A percentile compares a stretch with the other conserved stretches of the same genome.
Conservation (phyloP, 2,797 vertebrate genomes). For the Acridotheres tristis region DNA sequence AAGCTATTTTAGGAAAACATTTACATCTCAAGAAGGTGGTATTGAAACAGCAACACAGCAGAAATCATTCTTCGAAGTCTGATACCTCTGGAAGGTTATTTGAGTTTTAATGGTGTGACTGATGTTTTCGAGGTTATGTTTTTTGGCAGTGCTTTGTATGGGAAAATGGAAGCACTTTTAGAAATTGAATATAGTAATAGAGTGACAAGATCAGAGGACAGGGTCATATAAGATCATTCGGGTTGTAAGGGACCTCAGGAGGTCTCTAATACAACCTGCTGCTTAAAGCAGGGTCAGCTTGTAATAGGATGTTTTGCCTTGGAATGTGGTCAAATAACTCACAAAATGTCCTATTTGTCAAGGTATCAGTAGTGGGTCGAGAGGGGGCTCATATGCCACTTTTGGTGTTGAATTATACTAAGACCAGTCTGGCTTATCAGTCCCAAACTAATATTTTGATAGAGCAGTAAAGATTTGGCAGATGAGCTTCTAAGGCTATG, state of each 20-base stretch:
- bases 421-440: background rate
- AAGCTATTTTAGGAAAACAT: background rate
- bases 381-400: background rate
- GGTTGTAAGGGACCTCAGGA: background rate
- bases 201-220: background rate
- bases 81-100: background rate
- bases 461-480: background rate
- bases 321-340: background rate
- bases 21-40: background rate
- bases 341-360: background rate
- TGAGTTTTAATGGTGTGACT: background rate
- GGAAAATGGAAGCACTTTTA: background rate
- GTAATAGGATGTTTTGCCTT: background rate
- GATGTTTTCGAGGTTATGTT: fast-evolving
- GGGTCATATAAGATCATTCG: background rate
- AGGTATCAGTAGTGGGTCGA: background rate
- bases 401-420: background rate
- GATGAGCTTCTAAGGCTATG: background rate
- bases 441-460: background rate
- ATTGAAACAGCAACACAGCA: background rate
- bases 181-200: background rate
- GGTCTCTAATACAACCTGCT: background rate
- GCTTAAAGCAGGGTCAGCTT: background rate
- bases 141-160: background rate
- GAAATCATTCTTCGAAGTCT: background rate